These are phyloP conservation scores for Hyperoplus immaculatus DNA, from an alignment of 2,797 vertebrate species.

Conservation along the genomic window DNA sequence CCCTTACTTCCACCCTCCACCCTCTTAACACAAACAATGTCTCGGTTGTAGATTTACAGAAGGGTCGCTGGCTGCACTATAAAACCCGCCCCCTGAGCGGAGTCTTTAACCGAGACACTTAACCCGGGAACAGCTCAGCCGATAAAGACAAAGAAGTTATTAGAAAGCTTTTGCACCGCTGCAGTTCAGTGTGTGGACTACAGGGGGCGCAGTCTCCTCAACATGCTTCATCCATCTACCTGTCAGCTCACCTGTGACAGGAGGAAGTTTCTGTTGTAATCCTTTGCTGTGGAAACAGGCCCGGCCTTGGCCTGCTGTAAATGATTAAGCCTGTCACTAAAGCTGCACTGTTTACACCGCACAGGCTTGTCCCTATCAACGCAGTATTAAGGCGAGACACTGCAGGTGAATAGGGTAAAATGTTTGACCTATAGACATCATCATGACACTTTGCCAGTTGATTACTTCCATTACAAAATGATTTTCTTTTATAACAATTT, in stretches of 20 bases:
- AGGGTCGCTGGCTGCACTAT: background rate
- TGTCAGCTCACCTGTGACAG: slow-evolving; percentile 31
- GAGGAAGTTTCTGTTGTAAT: slow-evolving; percentile 24
- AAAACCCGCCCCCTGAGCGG: background rate
- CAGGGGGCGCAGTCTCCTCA: slow-evolving; percentile 38
- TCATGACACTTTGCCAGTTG: no score
- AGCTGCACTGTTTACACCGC: slow-evolving; percentile 50
- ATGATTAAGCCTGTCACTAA: slow-evolving; percentile 65
- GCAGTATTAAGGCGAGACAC: no score
- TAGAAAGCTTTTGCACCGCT: background rate
- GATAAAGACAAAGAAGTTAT: background rate
- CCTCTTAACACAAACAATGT: slow-evolving; percentile 26
- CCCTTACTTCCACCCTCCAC: background rate
- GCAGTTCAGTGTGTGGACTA: slow-evolving; percentile 14
- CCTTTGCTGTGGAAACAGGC: slow-evolving; percentile 23
- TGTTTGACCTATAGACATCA: no score
- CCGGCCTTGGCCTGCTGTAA: slow-evolving; percentile 40
- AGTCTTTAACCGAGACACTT: slow-evolving; percentile 15
- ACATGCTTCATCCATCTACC: background rate
- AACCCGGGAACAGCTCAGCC: slow-evolving; percentile 14
- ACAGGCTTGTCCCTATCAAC: background rate
- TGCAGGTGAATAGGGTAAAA: no score
- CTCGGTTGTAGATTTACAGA: slow-evolving; percentile 29
- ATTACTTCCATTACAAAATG: no score
- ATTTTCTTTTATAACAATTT: no score